Conservation (phyloP, 2,888 invertebrate genomes). For the Microplitis manilae region DNA sequence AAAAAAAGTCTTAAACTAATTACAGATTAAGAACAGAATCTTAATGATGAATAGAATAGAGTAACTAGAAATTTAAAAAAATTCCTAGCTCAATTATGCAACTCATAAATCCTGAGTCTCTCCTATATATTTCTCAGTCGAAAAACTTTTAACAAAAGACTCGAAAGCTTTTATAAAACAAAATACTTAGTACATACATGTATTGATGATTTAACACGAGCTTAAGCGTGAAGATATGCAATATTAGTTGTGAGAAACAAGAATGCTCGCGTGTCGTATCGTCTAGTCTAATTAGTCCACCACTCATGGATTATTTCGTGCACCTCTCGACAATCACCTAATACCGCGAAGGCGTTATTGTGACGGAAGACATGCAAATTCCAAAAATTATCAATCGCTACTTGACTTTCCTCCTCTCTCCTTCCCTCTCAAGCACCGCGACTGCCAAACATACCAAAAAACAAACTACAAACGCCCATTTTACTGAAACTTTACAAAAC, state of each 20-base stretch:
- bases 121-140: background rate
- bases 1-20: conserved; percentile 4
- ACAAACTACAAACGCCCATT: conserved; percentile 8
- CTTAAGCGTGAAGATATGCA: conserved; percentile 16
- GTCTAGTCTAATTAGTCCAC: conserved; percentile 39
- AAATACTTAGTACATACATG: conserved; percentile 17
- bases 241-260: conserved; percentile 14
- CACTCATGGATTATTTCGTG: conserved; percentile 33
- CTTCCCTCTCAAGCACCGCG: background rate
- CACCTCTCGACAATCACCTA: conserved; percentile 42
- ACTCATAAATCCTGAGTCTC: background rate
- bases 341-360: conserved; percentile 41
- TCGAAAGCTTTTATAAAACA: conserved; percentile 1
- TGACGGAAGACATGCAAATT: conserved; percentile 35
- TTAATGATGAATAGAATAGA: background rate
- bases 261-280: conserved; percentile 34
- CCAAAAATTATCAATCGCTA: conserved; percentile 29
- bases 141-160: too few species aligned
- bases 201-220: background rate
- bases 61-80: background rate
- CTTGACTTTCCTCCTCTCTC: conserved; percentile 10
- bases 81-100: background rate
- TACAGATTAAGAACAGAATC: background rate
- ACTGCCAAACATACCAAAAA: background rate
- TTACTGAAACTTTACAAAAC: conserved; percentile 9